Base-by-base conservation (phyloP, 2,113 vertebrate genomes). In the Aphelocoma coerulescens region DNA sequence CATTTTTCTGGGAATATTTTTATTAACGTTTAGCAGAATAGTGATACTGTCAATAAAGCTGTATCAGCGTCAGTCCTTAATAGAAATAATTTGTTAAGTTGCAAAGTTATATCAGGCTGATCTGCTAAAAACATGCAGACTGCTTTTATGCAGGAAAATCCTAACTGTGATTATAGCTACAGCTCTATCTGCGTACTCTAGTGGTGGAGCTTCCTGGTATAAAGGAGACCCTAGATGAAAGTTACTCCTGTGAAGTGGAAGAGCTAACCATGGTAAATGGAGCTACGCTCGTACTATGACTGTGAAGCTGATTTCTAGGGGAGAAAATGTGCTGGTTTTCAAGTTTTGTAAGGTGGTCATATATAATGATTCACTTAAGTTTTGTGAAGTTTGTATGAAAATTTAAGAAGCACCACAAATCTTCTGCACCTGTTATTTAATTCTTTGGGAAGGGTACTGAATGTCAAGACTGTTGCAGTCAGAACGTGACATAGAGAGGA, bases 21-120 rank as follows among this genome's bases (percentile, higher is more conserved):
- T 75, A 83, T 91, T 88, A 76, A 83, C 41, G 63, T 66, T 71
- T 35, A 73, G 30, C 43, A 77, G 71, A 93, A 63, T 41, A 59
- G 15, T 67, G 46, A 5, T 93, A 35, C 41, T 89, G 48, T 95
- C 49, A 93, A 52, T 91, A 74, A 91, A 94, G 48, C 59, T 83
- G 28, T 76, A 89, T 91, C 85, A 88, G 71, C 84, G 49, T 79
- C 69, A 75, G 48, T 62, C 48, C 43, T 90, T 92, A 88, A 75
- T 27, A 66, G 55, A 81, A 80, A 59, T 77, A 79, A 88, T 83
- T 80, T 85, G 48, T 82, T 65, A 65, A 55, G 18, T 39, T 65
- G 41, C 14, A 39, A 39, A 54, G n/a, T 54, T 89, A 0, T 10
- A 5, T 61, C 18, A 49, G 28, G 27, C 41, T 66, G 41, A 28